These are phyloP conservation scores for Cossypha heuglini DNA, from an alignment of 2,797 vertebrate genomes.

Conservation along the genomic window DNA sequence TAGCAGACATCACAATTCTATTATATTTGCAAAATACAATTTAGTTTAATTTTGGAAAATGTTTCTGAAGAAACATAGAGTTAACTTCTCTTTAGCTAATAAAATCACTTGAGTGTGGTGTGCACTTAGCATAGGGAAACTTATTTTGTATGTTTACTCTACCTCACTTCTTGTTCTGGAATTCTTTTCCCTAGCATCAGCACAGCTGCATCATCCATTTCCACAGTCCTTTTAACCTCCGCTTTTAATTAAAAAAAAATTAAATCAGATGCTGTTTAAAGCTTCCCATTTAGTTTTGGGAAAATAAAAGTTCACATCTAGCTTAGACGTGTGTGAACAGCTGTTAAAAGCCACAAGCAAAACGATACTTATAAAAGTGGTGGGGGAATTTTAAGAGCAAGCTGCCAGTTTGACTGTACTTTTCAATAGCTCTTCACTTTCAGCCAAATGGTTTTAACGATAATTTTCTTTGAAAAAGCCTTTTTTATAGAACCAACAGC, in stretches of 20 bases:
- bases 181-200: conserved; percentile 29
- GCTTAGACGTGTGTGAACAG: conserved; percentile 60
- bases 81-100: conserved; percentile 33
- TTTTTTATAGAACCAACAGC: conserved; percentile 48
- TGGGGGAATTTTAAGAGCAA: conserved; percentile 59
- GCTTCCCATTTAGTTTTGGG: conserved; percentile 50
- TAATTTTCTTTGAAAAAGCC: conserved; percentile 35
- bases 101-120: not conserved
- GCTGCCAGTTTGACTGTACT: conserved; percentile 35
- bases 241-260: conserved; percentile 68
- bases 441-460: conserved; percentile 56
- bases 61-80: not conserved
- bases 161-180: conserved; percentile 61
- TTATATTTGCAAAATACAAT: not conserved
- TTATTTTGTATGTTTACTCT: conserved; percentile 57
- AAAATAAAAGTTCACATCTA: conserved; percentile 66
- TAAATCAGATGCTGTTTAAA: conserved; percentile 64
- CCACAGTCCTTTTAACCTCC: conserved; percentile 48
- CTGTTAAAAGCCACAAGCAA: conserved; percentile 68
- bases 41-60: not conserved
- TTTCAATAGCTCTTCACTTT: conserved; percentile 55
- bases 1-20: not conserved
- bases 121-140: not conserved
- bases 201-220: conserved; percentile 64
- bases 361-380: conserved; percentile 58